Percentiles rank a stretch among this genome's conserved stretches.
phyloP scores from a whole-genome alignment of 2,797 vertebrate species.

The Simalia tracyae region DNA sequence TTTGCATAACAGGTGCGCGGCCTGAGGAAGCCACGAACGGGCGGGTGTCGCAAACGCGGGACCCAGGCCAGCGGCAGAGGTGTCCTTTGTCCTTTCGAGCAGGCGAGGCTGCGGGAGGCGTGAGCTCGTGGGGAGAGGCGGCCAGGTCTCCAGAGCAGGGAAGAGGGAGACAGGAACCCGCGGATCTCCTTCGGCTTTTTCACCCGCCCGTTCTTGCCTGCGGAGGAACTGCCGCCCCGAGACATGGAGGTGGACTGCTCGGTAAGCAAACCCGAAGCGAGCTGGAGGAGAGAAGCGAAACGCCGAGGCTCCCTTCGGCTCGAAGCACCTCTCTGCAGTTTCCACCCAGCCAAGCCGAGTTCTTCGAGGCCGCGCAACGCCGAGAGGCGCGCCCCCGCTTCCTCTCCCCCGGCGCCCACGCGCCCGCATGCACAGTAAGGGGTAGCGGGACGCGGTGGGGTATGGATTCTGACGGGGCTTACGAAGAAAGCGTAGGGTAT shows the following conservation, averaged over 20 bases:
- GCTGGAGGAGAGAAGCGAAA: background rate
- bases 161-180: too few species aligned
- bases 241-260: background rate
- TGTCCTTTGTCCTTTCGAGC: background rate
- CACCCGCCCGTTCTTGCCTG: too few species aligned
- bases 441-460: background rate
- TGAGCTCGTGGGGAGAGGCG: too few species aligned
- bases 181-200: rapidly evolving
- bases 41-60: background rate
- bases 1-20: background rate
- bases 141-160: rapidly evolving
- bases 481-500: background rate
- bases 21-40: background rate
- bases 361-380: background rate
- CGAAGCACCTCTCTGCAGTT: background rate
- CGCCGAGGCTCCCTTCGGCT: too few species aligned
- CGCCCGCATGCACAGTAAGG: background rate
- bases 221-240: background rate
- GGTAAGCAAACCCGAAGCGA: background rate
- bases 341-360: too few species aligned
- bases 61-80: rapidly evolving
- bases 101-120: background rate
- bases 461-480: background rate
- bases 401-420: background rate
- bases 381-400: background rate